Conservation (phyloP, 2,888 invertebrate species). For the Latrodectus hesperus region DNA sequence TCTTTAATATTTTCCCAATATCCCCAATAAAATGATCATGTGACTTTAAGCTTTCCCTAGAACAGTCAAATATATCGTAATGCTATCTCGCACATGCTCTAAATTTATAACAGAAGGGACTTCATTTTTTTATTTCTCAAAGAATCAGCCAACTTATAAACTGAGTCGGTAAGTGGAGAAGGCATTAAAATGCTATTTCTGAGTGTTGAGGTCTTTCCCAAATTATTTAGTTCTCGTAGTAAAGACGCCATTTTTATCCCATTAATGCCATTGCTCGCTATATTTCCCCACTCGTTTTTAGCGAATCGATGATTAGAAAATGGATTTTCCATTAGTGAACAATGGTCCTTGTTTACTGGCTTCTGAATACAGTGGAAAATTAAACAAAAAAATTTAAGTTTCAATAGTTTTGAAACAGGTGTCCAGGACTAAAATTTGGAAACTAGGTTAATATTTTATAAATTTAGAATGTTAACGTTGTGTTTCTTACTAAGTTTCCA, state of each 20-base stretch:
- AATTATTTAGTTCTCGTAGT: constrained; percentile 10
- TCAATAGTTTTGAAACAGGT: constrained; percentile 38
- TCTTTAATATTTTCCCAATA: no score
- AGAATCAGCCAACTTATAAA: background rate
- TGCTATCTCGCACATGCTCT: no score
- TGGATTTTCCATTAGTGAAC: constrained; percentile 56
- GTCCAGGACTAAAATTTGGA: background rate
- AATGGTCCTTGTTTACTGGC: constrained; percentile 37
- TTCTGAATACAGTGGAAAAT: constrained; percentile 36
- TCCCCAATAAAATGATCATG: no score
- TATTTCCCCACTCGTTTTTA: constrained; percentile 1
- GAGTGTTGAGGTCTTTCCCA: background rate
- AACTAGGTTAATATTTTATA: no score
- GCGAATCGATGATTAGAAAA: constrained; percentile 46
- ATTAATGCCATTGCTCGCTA: constrained; percentile 40
- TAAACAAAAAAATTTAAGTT: background rate
- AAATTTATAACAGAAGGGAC: no score
- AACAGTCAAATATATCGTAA: no score
- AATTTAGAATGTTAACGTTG: no score
- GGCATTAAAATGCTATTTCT: background rate
- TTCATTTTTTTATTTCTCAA: no score
- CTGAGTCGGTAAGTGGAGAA: constrained; percentile 9
- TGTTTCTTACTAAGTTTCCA: no score
- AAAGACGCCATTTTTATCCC: constrained; percentile 51
- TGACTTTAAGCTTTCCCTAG: no score